Evolutionary conservation across 2,113 vertebrate species (phyloP).

Genomic region (Muntiacus muntjak): DNA sequence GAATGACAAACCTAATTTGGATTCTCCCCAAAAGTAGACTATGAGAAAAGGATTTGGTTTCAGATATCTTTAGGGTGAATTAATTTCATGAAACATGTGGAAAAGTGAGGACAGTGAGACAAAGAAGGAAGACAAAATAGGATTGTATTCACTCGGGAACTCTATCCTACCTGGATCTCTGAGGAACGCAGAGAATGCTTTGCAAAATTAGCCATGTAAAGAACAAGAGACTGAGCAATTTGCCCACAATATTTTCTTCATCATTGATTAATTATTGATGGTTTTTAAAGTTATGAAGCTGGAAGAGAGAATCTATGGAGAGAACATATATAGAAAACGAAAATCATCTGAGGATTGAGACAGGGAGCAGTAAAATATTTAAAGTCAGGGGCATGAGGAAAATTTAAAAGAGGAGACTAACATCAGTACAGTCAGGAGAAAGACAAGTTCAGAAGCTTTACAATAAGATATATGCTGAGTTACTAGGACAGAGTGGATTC

Average conservation of each 20-base stretch:
- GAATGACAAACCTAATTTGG: neutral
- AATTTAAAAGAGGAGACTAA: neutral
- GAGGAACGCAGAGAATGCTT: neutral
- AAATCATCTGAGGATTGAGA: neutral
- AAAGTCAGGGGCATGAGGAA: neutral
- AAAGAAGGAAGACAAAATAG: neutral
- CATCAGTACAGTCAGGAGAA: neutral
- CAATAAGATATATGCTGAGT: neutral
- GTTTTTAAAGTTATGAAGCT: neutral
- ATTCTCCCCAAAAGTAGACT: neutral
- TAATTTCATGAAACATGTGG: neutral
- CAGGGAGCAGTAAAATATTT: neutral
- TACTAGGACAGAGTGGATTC: neutral
- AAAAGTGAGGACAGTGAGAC: neutral
- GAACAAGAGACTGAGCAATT: neutral
- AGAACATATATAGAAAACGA: neutral
- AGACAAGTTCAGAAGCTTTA: neutral
- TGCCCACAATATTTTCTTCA: neutral
- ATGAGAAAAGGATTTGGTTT: neutral
- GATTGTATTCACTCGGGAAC: neutral
- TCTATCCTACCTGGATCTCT: neutral
- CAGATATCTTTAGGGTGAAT: neutral
- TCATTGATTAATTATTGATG: neutral
- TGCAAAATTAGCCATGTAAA: neutral
- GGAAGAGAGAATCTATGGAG: neutral